Conservation (phyloP, 2,888 invertebrate genomes). For the Suillia variegata region DNA sequence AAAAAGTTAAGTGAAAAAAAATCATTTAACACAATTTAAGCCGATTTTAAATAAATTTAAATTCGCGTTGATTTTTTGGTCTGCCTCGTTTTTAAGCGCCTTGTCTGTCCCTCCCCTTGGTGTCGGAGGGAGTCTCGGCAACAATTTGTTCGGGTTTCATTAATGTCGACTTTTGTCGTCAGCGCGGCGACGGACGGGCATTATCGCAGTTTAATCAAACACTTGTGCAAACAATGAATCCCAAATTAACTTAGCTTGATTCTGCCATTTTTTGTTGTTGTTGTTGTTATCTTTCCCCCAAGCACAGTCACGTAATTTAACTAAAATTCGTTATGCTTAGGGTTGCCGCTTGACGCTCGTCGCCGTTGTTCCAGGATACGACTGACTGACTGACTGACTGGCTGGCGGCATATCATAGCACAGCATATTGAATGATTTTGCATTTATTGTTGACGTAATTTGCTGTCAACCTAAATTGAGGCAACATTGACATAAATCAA, state of each 20-base stretch:
- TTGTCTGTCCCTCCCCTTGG: neutral
- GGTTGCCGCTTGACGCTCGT: too few relatives aligned
- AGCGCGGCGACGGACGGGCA: too few relatives aligned
- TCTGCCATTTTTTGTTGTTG: neutral
- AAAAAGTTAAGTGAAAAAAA: neutral
- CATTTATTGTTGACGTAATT: neutral
- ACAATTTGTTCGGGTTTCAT: slow-evolving; percentile 7
- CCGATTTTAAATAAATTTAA: neutral
- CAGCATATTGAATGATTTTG: too few relatives aligned
- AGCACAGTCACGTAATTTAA: neutral
- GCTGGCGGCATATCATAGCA: neutral
- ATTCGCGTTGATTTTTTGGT: neutral
- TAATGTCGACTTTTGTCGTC: slow-evolving; percentile 2
- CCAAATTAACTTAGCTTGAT: neutral
- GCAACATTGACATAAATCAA: neutral
- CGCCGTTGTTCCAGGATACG: too few relatives aligned
- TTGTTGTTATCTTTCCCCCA: neutral
- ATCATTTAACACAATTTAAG: neutral
- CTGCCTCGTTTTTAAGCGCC: neutral
- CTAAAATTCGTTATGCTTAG: neutral
- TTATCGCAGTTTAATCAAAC: neutral
- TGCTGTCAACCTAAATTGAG: neutral
- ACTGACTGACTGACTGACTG: neutral
- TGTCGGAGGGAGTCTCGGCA: too few relatives aligned
- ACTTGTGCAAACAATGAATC: slow-evolving; percentile 7